phyloP scores from a whole-genome alignment of 2,797 vertebrate genomes.

The Leucoraja ocellata region DNA sequence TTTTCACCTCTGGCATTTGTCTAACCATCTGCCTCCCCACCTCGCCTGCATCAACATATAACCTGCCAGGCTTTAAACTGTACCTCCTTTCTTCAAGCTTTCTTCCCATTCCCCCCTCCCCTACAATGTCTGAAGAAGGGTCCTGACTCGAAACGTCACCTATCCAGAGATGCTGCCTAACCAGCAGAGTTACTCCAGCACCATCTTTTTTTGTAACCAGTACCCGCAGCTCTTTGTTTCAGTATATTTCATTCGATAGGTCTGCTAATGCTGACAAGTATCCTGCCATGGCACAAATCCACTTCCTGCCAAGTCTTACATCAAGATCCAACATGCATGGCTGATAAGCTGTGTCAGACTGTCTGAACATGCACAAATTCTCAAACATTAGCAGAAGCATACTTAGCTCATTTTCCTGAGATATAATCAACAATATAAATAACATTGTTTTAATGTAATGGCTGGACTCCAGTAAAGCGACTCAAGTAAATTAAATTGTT shows the following conservation, averaged over 20 bases:
- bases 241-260: background rate
- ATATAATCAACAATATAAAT: background rate
- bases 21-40: too few relatives aligned
- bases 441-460: background rate
- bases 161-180: too few relatives aligned
- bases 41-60: background rate
- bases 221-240: too few relatives aligned
- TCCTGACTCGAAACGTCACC: too few relatives aligned
- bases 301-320: background rate
- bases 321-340: background rate
- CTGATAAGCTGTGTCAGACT: background rate
- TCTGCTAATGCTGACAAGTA: background rate
- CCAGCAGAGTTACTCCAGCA: too few relatives aligned
- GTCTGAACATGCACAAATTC: background rate
- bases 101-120: too few relatives aligned
- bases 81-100: too few relatives aligned
- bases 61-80: too few relatives aligned
- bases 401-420: background rate
- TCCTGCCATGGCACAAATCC: background rate
- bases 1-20: too few relatives aligned
- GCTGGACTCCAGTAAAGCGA: background rate
- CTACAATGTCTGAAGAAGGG: too few relatives aligned
- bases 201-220: too few relatives aligned
- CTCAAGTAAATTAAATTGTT: background rate
- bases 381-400: background rate